Evolutionary conservation across 1,140 invertebrate species (phyloP).

Genomic region (Varroa destructor): DNA sequence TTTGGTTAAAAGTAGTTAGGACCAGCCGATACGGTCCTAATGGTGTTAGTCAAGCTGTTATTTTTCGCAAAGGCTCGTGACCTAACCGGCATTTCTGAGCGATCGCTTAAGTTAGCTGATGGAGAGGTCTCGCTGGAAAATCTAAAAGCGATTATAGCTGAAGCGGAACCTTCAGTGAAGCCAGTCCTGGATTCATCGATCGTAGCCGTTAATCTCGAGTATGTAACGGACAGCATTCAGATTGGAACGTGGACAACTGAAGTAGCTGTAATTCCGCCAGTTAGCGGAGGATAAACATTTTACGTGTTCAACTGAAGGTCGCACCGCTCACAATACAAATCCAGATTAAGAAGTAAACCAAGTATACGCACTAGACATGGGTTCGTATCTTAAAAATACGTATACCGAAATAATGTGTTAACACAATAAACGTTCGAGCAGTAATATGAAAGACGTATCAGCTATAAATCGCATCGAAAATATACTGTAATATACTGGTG

Average conservation of each 20-base stretch:
- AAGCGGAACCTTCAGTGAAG: slow-evolving; percentile 49
- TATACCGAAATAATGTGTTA: no score
- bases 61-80: slow-evolving; percentile 79
- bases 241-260: slow-evolving; percentile 52
- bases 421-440: no score
- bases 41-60: slow-evolving; percentile 50
- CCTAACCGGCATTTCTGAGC: slow-evolving; percentile 50
- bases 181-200: slow-evolving; percentile 56
- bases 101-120: slow-evolving; percentile 41
- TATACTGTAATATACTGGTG: no score
- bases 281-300: slow-evolving; percentile 55
- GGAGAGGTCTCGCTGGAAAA: slow-evolving; percentile 43
- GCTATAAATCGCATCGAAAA: no score
- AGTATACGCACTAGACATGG: no score
- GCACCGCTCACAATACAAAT: no score
- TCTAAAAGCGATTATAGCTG: slow-evolving; percentile 44
- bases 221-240: slow-evolving; percentile 48
- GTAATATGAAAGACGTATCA: no score
- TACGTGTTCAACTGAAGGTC: no score
- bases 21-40: neutral
- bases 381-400: no score
- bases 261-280: slow-evolving; percentile 68
- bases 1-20: no score
- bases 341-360: no score
- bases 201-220: slow-evolving; percentile 65